A percentile compares a stretch with the other conserved stretches of the same genome.
Conservation (phyloP, 2,888 invertebrate genomes). For the Dryococelus australis region DNA sequence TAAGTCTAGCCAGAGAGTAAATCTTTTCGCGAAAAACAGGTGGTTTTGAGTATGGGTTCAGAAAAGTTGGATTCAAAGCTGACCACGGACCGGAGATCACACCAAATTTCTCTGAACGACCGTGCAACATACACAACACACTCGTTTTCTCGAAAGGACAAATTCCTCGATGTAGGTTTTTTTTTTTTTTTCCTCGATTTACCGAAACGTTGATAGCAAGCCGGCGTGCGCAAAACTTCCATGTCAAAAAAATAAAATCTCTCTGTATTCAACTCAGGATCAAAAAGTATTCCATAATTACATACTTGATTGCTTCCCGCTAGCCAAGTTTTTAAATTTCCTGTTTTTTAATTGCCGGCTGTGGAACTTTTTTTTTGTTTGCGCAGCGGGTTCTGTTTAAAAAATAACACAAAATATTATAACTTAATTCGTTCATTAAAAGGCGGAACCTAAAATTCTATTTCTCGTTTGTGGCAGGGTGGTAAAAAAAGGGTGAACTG, state of each 20-base stretch:
- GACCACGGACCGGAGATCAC: no score
- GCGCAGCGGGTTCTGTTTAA: neutral
- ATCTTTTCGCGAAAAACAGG: no score
- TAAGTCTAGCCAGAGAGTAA: no score
- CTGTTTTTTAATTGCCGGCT: conserved; percentile 27
- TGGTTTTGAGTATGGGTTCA: no score
- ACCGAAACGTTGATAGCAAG: neutral
- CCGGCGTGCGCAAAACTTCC: neutral
- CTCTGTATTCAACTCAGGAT: neutral
- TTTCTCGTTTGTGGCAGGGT: neutral
- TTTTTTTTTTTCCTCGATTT: neutral
- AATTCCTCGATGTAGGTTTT: neutral
- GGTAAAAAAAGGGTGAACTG: neutral
- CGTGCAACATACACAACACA: neutral
- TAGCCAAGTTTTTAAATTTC: conserved; percentile 23
- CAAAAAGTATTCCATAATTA: conserved; percentile 21
- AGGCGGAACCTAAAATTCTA: conserved; percentile 26
- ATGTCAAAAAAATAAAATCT: neutral
- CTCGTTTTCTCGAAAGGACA: neutral
- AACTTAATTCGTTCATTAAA: conserved; percentile 30
- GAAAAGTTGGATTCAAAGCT: no score
- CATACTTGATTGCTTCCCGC: conserved; percentile 4
- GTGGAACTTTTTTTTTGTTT: neutral
- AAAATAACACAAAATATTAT: conserved; percentile 30
- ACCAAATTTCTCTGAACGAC: no score